Percentiles rank a stretch among this genome's conserved stretches.
phyloP scores from a whole-genome alignment of 2,113 vertebrate species.

The Chaenocephalus aceratus region DNA sequence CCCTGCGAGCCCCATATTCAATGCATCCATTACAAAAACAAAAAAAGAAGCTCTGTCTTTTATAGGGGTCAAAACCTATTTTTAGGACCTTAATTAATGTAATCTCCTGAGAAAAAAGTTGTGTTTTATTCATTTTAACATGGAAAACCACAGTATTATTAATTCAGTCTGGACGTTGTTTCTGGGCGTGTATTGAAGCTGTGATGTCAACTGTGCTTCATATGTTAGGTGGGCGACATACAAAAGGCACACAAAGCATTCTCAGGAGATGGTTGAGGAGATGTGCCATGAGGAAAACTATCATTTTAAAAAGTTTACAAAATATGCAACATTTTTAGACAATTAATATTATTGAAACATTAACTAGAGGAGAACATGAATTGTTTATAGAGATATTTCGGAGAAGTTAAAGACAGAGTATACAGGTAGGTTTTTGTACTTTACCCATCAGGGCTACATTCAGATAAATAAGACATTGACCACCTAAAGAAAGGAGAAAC shows the following conservation, averaged over 20 bases:
- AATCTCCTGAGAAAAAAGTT: neutral
- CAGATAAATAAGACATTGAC: no score
- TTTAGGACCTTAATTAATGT: neutral
- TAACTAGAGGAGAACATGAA: neutral
- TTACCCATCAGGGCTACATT: no score
- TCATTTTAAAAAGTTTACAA: neutral
- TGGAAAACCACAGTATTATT: neutral
- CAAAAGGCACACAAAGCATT: neutral
- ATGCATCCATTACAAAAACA: no score
- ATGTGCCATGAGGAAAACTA: neutral
- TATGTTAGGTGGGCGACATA: neutral
- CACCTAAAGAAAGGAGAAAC: no score
- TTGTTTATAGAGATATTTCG: neutral
- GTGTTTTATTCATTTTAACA: neutral
- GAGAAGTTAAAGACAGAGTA: neutral
- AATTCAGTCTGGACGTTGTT: neutral
- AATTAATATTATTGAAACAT: neutral
- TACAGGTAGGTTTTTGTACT: no score
- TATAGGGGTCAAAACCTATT: neutral
- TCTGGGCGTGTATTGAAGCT: neutral
- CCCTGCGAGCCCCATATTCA: neutral
- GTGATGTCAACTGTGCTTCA: neutral
- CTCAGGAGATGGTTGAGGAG: neutral
- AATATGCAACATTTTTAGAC: neutral
- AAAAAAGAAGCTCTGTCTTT: neutral